Conservation (phyloP, 2,888 invertebrate genomes). For the Pseudococcus longispinus region DNA sequence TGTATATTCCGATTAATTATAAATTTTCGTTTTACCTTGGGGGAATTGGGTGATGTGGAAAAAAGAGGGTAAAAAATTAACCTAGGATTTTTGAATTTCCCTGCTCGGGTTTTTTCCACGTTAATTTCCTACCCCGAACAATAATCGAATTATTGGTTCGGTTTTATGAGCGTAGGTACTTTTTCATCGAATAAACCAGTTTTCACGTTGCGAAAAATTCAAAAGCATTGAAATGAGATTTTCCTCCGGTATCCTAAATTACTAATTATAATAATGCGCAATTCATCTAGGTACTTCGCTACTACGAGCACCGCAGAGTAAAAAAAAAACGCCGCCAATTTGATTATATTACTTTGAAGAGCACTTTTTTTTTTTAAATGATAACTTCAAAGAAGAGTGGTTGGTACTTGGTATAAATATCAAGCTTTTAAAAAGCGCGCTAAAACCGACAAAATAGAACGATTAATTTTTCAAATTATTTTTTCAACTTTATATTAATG, state of each 20-base stretch:
- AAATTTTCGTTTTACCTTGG: neutral
- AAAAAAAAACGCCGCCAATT: neutral
- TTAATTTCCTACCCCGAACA: neutral
- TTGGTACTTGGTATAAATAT: neutral
- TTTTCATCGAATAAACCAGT: neutral
- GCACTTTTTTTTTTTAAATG: neutral
- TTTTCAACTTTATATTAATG: neutral
- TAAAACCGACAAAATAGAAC: slow-evolving; percentile 3
- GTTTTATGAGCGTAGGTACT: neutral
- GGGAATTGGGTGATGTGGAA: neutral
- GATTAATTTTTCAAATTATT: neutral
- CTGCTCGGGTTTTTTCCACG: neutral
- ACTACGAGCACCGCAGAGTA: neutral
- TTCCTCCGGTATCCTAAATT: neutral
- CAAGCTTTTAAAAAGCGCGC: neutral
- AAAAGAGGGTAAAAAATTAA: neutral
- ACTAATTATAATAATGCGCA: slow-evolving; percentile 18
- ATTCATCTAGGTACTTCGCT: neutral
- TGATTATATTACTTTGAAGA: neutral
- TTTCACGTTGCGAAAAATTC: neutral
- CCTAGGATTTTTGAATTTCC: neutral
- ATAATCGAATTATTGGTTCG: neutral
- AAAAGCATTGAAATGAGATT: neutral
- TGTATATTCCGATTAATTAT: neutral
- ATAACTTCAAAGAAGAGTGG: neutral